phyloP scores from a whole-genome alignment of 2,797 vertebrate genomes.

The Darevskia nairensis region DNA sequence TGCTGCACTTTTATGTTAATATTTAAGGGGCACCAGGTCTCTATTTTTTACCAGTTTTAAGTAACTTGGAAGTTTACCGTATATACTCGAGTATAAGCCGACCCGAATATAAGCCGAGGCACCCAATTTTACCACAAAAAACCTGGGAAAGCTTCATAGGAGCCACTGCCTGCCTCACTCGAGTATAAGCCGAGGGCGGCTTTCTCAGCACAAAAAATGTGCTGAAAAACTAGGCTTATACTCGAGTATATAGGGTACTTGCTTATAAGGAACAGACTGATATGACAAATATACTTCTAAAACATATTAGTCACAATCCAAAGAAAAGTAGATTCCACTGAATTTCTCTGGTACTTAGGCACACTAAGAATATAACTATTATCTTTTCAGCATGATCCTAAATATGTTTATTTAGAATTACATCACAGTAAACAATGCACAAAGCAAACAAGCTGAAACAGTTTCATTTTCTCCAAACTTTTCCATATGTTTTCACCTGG shows the following conservation, averaged over 20 bases:
- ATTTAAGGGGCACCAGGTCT: not conserved
- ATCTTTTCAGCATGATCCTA: not conserved
- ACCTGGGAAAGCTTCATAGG: too few relatives aligned
- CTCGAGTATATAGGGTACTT: too few relatives aligned
- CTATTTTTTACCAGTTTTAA: not conserved
- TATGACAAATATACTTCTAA: not conserved
- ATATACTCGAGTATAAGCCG: too few relatives aligned
- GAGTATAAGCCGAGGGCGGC: too few relatives aligned
- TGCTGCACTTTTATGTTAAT: not conserved
- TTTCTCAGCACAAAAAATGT: too few relatives aligned
- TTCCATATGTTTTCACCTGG: not conserved
- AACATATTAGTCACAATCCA: not conserved
- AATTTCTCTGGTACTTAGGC: not conserved
- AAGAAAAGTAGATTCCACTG: not conserved
- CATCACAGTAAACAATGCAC: not conserved
- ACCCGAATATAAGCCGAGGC: too few relatives aligned
- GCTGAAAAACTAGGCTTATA: too few relatives aligned
- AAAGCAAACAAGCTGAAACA: not conserved
- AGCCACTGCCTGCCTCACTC: too few relatives aligned
- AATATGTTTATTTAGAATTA: not conserved
- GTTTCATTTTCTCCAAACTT: not conserved
- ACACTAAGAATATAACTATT: not conserved
- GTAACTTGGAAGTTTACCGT: not conserved
- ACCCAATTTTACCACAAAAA: too few relatives aligned
- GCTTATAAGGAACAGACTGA: not conserved